Percentiles rank a stretch among this genome's conserved stretches.
Evolutionary conservation across 2,797 vertebrate genomes (phyloP).

Genomic region (Hippocampus kuda): DNA sequence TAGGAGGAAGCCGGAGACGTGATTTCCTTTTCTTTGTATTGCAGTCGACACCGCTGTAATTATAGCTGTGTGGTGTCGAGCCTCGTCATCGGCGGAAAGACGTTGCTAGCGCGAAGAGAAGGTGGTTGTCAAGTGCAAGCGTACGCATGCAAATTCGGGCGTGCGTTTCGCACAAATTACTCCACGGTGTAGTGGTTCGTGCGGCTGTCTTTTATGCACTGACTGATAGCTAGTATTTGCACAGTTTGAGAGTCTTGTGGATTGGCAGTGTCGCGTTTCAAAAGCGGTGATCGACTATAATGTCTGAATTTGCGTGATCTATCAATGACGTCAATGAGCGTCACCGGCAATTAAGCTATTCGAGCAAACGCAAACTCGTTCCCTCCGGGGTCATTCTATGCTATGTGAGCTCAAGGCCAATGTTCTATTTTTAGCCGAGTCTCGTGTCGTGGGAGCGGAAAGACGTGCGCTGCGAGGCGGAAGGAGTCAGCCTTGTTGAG

Average conservation of each 20-base stretch:
- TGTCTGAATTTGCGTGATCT: too few relatives aligned
- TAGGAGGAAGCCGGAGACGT: conserved; percentile 31
- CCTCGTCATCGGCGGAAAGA: conserved; percentile 17
- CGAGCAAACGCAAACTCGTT: too few relatives aligned
- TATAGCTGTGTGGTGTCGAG: conserved; percentile 24
- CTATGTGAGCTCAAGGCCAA: too few relatives aligned
- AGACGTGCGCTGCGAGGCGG: too few relatives aligned
- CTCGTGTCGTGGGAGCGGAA: too few relatives aligned
- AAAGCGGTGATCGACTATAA: too few relatives aligned
- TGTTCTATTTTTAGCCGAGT: too few relatives aligned
- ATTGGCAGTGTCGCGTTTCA: too few relatives aligned
- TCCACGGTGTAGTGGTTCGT: background rate
- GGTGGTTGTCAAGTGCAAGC: conserved; percentile 14
- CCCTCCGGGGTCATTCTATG: too few relatives aligned
- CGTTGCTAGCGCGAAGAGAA: conserved; percentile 13
- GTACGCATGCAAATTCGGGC: conserved; percentile 11
- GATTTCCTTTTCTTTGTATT: conserved; percentile 18
- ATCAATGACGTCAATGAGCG: too few relatives aligned
- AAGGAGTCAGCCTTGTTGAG: too few relatives aligned
- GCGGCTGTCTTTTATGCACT: background rate
- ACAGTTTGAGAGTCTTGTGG: background rate
- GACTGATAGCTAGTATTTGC: background rate
- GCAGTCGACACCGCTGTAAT: conserved; percentile 35
- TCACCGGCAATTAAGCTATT: too few relatives aligned
- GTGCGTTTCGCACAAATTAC: conserved; percentile 14